A percentile compares a stretch with the other conserved stretches of the same genome.
These are phyloP conservation scores for Peribatodes rhomboidaria DNA, from an alignment of 2,888 invertebrate genomes.

Conservation along the genomic window DNA sequence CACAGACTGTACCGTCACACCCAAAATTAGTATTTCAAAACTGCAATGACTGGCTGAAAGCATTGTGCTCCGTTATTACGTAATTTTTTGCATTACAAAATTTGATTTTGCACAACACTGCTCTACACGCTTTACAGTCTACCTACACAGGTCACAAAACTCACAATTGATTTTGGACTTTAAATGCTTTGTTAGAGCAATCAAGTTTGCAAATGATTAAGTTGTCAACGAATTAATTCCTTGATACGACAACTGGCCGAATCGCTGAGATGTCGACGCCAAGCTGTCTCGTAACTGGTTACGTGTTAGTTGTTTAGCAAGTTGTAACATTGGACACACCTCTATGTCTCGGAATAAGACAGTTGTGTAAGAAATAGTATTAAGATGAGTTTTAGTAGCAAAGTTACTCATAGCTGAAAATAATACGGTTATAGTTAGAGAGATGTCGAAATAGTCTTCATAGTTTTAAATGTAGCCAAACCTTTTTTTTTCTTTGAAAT, in stretches of 20 bases:
- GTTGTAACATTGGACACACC: slow-evolving; percentile 35
- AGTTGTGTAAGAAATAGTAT: not conserved
- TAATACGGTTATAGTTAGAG: too few relatives aligned
- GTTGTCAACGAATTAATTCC: slow-evolving; percentile 16
- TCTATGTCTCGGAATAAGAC: not conserved
- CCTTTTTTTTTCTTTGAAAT: not conserved
- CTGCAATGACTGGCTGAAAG: slow-evolving; percentile 37
- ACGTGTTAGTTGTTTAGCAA: slow-evolving; percentile 34
- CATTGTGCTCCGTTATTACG: slow-evolving; percentile 37
- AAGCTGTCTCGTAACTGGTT: slow-evolving; percentile 43
- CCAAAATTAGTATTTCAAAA: slow-evolving; percentile 37
- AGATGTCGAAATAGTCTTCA: too few relatives aligned
- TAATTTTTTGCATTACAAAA: slow-evolving; percentile 41
- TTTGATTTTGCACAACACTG: slow-evolving; percentile 42
- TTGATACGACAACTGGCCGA: slow-evolving; percentile 27
- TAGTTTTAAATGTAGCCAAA: not conserved
- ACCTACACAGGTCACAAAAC: slow-evolving; percentile 41
- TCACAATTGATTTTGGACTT: slow-evolving; percentile 30
- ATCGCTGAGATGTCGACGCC: slow-evolving; percentile 39
- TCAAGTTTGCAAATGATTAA: slow-evolving; percentile 20
- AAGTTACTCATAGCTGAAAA: not conserved
- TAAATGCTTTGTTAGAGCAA: not conserved
- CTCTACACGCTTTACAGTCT: slow-evolving; percentile 27
- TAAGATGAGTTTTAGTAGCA: not conserved
- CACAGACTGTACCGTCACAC: not conserved